Evolutionary conservation across 2,113 vertebrate genomes (phyloP).

Genomic region (Microcebus lehilahytsara): DNA sequence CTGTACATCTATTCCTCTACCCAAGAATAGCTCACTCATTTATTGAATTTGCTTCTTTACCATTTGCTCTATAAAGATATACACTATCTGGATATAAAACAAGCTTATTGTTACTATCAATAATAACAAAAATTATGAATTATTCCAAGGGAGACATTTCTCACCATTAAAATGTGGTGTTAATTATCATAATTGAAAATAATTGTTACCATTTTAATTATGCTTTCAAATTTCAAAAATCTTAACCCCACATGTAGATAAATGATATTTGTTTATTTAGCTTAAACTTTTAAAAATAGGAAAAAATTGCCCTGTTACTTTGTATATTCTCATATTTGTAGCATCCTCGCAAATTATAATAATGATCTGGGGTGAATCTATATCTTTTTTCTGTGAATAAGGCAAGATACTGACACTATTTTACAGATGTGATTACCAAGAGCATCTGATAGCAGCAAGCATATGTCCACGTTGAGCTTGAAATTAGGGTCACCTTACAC

Average conservation of each 20-base stretch:
- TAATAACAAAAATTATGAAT: neutral
- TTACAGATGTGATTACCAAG: neutral
- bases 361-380: neutral
- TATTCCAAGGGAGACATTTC: neutral
- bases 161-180: neutral
- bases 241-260: neutral
- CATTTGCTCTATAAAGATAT: slow-evolving; percentile 10
- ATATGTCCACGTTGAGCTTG: neutral
- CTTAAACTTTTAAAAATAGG: slow-evolving; percentile 14
- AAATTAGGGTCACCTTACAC: neutral
- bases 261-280: neutral
- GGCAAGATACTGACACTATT: neutral
- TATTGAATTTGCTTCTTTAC: slow-evolving; percentile 15
- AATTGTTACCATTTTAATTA: neutral
- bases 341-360: neutral
- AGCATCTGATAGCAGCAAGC: neutral
- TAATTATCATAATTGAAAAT: neutral
- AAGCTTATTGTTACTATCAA: neutral
- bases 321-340: neutral
- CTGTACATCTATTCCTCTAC: neutral
- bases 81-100: neutral
- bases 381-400: neutral
- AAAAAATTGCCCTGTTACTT: neutral
- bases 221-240: slow-evolving; percentile 3
- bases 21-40: neutral